Percentiles rank a stretch among this genome's conserved stretches.
Evolutionary conservation across 1,140 invertebrate genomes (phyloP).

Genomic region (Amyelois transitella): DNA sequence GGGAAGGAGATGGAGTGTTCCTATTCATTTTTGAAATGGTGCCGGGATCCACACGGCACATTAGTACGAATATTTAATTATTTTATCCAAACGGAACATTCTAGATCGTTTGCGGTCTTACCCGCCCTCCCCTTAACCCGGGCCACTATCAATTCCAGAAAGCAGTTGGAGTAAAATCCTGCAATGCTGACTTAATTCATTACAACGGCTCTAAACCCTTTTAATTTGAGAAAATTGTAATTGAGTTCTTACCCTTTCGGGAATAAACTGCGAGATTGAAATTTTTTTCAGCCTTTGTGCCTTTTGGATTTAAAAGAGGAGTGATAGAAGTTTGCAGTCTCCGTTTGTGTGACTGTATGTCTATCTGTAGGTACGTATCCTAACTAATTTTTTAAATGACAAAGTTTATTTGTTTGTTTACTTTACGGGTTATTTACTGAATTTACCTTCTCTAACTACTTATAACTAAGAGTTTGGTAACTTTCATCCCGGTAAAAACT

Average conservation of each 20-base stretch:
- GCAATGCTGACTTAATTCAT: conserved; percentile 41
- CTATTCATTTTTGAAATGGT: too few relatives aligned
- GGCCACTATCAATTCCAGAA: conserved; percentile 12
- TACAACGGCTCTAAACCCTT: conserved; percentile 15
- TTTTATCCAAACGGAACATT: neutral
- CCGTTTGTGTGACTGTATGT: neutral
- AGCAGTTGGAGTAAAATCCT: conserved; percentile 17
- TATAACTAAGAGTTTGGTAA: too few relatives aligned
- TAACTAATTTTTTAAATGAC: too few relatives aligned
- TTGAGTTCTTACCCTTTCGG: conserved; percentile 43
- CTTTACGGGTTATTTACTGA: too few relatives aligned
- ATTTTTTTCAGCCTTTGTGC: neutral
- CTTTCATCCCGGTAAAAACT: too few relatives aligned
- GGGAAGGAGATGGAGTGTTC: too few relatives aligned
- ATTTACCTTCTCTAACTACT: too few relatives aligned
- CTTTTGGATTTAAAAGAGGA: neutral
- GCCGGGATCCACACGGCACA: too few relatives aligned
- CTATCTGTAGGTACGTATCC: neutral
- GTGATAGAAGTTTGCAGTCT: neutral
- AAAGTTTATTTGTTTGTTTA: too few relatives aligned
- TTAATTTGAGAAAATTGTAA: conserved; percentile 44
- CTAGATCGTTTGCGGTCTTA: neutral
- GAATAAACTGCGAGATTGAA: neutral
- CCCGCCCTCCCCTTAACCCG: neutral
- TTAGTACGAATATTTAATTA: too few relatives aligned